Percentiles rank a stretch among this genome's conserved stretches.
Conservation (phyloP, 2,113 vertebrate genomes). For the Xyliphius kryptos region DNA sequence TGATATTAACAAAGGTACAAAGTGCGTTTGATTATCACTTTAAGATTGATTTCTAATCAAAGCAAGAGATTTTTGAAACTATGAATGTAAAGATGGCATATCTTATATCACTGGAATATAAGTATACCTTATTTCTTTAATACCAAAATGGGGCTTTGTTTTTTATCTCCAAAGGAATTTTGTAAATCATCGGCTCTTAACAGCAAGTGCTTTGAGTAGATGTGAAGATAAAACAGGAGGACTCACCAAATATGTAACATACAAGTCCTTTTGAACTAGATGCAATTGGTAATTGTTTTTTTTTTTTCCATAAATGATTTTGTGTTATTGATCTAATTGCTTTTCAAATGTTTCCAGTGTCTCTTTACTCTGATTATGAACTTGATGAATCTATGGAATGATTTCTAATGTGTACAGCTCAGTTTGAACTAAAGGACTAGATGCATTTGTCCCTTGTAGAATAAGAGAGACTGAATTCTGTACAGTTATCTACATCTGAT, state of each 20-base stretch:
- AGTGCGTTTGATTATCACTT: slow-evolving; percentile 3
- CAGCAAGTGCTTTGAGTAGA: slow-evolving; percentile 31
- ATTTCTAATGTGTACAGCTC: not conserved
- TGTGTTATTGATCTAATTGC: slow-evolving; percentile 15
- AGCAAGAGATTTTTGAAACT: slow-evolving; percentile 12
- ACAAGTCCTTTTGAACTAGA: slow-evolving; percentile 26
- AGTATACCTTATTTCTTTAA: slow-evolving; percentile 30
- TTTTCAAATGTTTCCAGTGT: slow-evolving; percentile 6
- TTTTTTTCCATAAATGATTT: slow-evolving; percentile 32
- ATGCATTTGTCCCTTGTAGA: slow-evolving; percentile 14
- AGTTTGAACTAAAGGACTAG: slow-evolving; percentile 19
- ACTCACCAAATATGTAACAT: slow-evolving; percentile 28
- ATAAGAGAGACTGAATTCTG: not conserved
- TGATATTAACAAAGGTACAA: too few species aligned
- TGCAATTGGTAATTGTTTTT: slow-evolving; percentile 40
- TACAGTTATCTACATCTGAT: slow-evolving; percentile 1
- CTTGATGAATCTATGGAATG: slow-evolving; percentile 10
- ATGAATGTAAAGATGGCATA: slow-evolving; percentile 13
- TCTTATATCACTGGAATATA: not conserved
- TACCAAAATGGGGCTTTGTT: slow-evolving; percentile 21
- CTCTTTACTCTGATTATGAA: not conserved
- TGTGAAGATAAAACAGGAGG: slow-evolving; percentile 26
- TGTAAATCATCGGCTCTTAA: slow-evolving; percentile 1
- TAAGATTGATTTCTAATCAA: slow-evolving; percentile 5
- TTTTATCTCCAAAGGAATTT: slow-evolving; percentile 8